A percentile compares a stretch with the other conserved stretches of the same genome.
Conservation (phyloP, 2,113 vertebrate species). For the Callithrix jacchus region DNA sequence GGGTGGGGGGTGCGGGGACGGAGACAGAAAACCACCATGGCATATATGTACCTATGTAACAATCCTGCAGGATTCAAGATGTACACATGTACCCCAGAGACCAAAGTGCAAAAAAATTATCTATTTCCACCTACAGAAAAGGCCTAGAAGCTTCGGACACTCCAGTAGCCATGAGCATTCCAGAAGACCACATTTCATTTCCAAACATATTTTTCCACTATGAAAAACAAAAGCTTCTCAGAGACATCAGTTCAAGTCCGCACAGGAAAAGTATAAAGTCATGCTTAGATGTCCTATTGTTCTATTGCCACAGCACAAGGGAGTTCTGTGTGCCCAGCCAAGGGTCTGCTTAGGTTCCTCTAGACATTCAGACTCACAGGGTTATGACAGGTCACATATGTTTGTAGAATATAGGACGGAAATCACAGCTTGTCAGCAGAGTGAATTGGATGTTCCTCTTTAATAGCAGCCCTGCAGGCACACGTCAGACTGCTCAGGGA, state of each 20-base stretch:
- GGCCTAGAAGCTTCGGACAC: background rate
- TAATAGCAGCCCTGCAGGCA: background rate
- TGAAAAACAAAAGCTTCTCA: background rate
- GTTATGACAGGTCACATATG: fast-evolving
- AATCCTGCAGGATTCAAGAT: too few relatives aligned
- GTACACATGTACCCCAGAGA: too few relatives aligned
- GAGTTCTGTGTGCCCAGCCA: too few relatives aligned
- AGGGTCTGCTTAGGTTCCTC: too few relatives aligned
- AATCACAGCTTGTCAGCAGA: fast-evolving
- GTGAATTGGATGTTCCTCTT: fast-evolving
- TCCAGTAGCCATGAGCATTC: background rate
- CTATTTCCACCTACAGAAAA: background rate
- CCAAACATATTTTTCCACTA: background rate
- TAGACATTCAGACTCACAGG: background rate
- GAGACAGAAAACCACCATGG: too few relatives aligned
- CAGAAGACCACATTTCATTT: background rate
- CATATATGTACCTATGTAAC: too few relatives aligned
- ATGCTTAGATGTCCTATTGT: too few relatives aligned
- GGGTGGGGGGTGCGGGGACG: too few relatives aligned
- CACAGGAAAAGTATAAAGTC: background rate
- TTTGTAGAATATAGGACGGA: too few relatives aligned
- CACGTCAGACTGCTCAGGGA: fast-evolving
- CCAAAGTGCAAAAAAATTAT: too few relatives aligned
- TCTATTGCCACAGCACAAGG: background rate
- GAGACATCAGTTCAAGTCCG: background rate